These are phyloP conservation scores for Patella pellucida DNA, from an alignment of 2,888 invertebrate genomes.

Conservation along the genomic window DNA sequence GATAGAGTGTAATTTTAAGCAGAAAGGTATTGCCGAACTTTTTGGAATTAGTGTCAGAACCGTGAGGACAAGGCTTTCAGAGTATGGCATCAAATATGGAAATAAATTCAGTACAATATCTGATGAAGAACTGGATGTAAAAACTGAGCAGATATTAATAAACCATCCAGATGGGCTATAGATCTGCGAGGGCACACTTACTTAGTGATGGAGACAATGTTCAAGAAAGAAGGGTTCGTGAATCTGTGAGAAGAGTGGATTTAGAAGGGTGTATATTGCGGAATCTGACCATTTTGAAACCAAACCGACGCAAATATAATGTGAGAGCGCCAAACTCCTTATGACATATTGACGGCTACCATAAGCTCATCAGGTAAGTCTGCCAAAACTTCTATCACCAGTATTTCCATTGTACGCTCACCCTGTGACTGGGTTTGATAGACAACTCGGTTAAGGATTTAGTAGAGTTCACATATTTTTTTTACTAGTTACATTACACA, in stretches of 20 bases:
- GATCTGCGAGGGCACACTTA: slow-evolving; percentile 9
- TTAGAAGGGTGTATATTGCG: slow-evolving; percentile 7
- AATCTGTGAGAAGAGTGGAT: slow-evolving; percentile 9
- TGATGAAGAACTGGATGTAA: slow-evolving; percentile 12
- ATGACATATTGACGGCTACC: slow-evolving; percentile 4
- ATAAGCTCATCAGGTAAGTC: slow-evolving; percentile 8
- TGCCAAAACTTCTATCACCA: not conserved
- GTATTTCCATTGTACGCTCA: slow-evolving; percentile 6
- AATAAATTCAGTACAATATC: slow-evolving; percentile 4
- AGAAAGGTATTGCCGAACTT: slow-evolving; percentile 7
- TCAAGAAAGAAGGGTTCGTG: slow-evolving; percentile 11
- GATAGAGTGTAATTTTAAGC: not conserved
- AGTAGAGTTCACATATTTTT: not conserved
- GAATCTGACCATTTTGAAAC: slow-evolving; percentile 1
- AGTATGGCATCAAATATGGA: slow-evolving; percentile 2
- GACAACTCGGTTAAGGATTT: not conserved
- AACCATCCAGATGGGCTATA: slow-evolving; percentile 10
- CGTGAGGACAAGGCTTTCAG: not conserved
- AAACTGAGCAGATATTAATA: slow-evolving; percentile 11
- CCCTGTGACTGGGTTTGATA: not conserved
- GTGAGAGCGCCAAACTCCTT: slow-evolving; percentile 1
- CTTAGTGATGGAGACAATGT: slow-evolving; percentile 8
- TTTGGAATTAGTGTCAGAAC: slow-evolving; percentile 3
- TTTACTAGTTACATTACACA: not conserved
- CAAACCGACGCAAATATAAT: slow-evolving; percentile 8